These are phyloP conservation scores for Marronus borbonicus DNA, from an alignment of 2,888 invertebrate species.

Conservation along the genomic window DNA sequence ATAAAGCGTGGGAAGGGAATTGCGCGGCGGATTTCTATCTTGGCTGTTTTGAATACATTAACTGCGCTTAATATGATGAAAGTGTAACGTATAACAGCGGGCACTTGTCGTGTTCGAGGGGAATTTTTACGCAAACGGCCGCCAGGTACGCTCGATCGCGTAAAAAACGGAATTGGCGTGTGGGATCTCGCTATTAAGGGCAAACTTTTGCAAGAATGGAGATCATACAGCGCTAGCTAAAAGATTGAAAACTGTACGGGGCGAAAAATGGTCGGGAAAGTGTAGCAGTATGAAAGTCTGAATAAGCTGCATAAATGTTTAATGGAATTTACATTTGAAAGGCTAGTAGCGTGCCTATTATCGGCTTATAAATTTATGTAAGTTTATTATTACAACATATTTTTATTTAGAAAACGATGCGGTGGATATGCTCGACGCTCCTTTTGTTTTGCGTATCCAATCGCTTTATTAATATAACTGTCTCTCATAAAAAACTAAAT, in stretches of 20 bases:
- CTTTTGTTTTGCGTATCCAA: no score
- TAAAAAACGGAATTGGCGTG: conserved; percentile 44
- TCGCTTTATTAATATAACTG: no score
- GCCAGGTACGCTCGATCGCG: conserved; percentile 34
- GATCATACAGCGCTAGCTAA: neutral
- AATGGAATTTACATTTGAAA: no score
- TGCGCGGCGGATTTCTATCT: conserved; percentile 48
- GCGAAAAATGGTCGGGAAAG: neutral
- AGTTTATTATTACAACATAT: no score
- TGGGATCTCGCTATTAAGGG: conserved; percentile 47
- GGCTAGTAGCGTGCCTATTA: no score
- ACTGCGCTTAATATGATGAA: conserved; percentile 47
- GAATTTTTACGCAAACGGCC: conserved; percentile 28
- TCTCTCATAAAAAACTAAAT: no score
- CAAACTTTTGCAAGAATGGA: conserved; percentile 4
- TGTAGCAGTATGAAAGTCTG: neutral
- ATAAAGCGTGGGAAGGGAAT: conserved; percentile 50
- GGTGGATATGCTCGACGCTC: no score
- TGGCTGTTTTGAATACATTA: conserved; percentile 46
- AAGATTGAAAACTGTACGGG: neutral
- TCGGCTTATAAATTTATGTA: no score
- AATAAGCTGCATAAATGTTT: no score
- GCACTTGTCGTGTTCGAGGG: conserved; percentile 45
- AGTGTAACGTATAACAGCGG: conserved; percentile 50
- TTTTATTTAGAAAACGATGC: no score